Conservation (phyloP, 1,140 invertebrate genomes). For the Telenomus remus region DNA sequence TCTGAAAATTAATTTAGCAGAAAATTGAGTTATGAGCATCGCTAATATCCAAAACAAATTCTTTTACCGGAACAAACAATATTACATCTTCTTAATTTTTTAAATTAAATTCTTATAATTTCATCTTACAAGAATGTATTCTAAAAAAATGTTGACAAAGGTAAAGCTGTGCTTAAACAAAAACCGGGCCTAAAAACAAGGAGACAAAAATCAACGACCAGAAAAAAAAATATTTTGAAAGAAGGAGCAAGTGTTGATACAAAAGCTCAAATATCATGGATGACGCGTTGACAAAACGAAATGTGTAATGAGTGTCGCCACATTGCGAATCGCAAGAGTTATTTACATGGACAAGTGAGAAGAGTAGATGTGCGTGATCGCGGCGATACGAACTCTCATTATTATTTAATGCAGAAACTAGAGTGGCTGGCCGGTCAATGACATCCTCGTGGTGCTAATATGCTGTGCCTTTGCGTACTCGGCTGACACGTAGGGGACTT, state of each 20-base stretch:
- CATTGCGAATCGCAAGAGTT: slow-evolving; percentile 46
- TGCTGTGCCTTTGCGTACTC: slow-evolving; percentile 43
- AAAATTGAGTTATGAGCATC: neutral
- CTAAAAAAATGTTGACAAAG: too few relatives aligned
- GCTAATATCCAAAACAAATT: too few relatives aligned
- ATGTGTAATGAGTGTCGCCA: slow-evolving; percentile 30
- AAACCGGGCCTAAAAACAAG: neutral
- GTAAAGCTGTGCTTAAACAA: too few relatives aligned
- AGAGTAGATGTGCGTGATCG: slow-evolving; percentile 42
- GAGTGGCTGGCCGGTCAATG: slow-evolving; percentile 59
- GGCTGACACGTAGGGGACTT: slow-evolving; percentile 50
- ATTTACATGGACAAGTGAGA: slow-evolving; percentile 37
- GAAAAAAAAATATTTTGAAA: neutral
- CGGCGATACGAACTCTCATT: slow-evolving; percentile 42
- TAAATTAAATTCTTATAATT: too few relatives aligned
- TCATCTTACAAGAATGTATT: too few relatives aligned
- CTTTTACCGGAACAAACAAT: too few relatives aligned
- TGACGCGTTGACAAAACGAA: slow-evolving; percentile 14
- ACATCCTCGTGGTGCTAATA: slow-evolving; percentile 52
- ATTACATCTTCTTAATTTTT: too few relatives aligned
- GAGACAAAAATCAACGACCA: neutral
- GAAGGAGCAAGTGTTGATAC: slow-evolving; percentile 15
- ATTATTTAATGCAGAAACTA: slow-evolving; percentile 57
- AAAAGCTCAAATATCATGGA: slow-evolving; percentile 26
- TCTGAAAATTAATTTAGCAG: neutral